Evolutionary conservation across 2,888 invertebrate species (phyloP), one percentile per base, ranked within the genome.

Genomic region (Metalampra italica): DNA sequence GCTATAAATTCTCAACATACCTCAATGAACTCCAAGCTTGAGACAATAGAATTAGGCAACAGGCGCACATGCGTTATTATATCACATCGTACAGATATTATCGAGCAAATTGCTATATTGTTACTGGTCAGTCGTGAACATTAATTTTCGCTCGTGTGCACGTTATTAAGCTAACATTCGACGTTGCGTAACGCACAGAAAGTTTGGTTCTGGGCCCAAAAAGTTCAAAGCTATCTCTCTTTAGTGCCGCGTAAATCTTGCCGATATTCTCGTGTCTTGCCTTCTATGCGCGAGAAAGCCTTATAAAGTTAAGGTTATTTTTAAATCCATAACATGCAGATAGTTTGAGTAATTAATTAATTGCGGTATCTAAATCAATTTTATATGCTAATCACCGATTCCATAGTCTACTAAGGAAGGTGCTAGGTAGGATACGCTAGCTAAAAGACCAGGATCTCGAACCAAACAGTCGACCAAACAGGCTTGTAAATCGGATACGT

Each of bases 91-190:
- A 59, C 55, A 58, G 78, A 79, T 77, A 76, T 68, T 74, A 82
- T 78, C 78, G 58, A 60, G 66, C 64, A 74, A 78, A 74, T 72
- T 74, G 69, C 60, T 65, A 62, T 65, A 66, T 67, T 64, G 71
- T 71, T 71, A 63, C 66, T 61, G 73, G 74, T 64, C 68, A 67
- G 63, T 82, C 82, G 82, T 83, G 83, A 78, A 71, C 73, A 66
- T 72, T 69, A 69, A 68, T 70, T 71, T 71, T 68, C 80, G 77
- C 67, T 85, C 83, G 83, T 83, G 83, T 77, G 78, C 71, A 71
- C 73, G 66, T 71, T 70, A 75, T 79, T 77, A 79, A 64, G 62
- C 47, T 50, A 60, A 64, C 62, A 63, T 62, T 62, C 62, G 47
- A 49, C 22, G 46, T 51, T 45, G 42, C 37, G 45, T 43, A 42